phyloP scores from a whole-genome alignment of 2,888 invertebrate genomes.

The Ceramica pisi region DNA sequence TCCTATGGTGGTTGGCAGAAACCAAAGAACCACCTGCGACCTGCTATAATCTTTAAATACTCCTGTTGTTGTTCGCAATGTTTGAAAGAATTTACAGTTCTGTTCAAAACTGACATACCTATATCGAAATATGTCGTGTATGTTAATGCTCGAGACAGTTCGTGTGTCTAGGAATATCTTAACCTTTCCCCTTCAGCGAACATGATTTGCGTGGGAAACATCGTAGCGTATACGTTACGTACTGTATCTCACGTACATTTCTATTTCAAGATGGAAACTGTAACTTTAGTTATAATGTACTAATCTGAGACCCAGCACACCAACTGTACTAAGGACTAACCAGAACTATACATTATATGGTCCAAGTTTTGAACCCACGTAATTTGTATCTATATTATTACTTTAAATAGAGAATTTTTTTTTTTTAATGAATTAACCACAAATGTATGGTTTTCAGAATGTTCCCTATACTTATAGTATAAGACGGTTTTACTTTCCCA shows the following conservation, averaged over 20 bases:
- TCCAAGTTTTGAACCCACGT: background rate
- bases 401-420: too few relatives aligned
- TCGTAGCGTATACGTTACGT: constrained; percentile 44
- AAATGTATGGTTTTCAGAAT: too few relatives aligned
- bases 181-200: constrained; percentile 46
- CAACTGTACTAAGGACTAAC: background rate
- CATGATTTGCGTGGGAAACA: constrained; percentile 60
- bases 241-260: constrained; percentile 39
- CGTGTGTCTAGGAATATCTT: constrained; percentile 37
- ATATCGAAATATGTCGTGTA: constrained; percentile 7
- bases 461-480: too few relatives aligned
- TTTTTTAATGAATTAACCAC: too few relatives aligned
- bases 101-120: background rate
- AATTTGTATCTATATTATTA: too few relatives aligned
- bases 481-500: too few relatives aligned
- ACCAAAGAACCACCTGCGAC: too few relatives aligned
- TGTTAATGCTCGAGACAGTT: constrained; percentile 21
- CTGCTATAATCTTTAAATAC: too few relatives aligned
- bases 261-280: constrained; percentile 46
- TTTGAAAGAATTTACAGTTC: background rate
- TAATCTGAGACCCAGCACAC: background rate
- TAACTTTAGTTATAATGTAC: constrained; percentile 22
- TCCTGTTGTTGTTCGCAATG: background rate
- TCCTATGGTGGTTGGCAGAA: too few relatives aligned
- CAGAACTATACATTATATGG: background rate